Evolutionary conservation across 1,140 invertebrate species (phyloP).

Genomic region (Tetragnatha versicolor): DNA sequence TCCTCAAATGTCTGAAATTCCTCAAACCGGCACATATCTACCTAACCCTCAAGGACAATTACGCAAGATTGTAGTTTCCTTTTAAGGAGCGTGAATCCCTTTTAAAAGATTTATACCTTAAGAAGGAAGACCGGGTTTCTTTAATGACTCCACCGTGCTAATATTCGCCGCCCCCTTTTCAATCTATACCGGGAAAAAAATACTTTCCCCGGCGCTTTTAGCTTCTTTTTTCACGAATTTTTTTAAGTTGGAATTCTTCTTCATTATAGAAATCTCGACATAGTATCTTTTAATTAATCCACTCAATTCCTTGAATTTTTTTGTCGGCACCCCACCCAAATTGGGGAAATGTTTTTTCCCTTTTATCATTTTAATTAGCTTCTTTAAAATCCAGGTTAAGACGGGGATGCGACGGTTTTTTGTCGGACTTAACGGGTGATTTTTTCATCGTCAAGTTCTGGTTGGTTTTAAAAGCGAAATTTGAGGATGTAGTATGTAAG

Average conservation of each 20-base stretch:
- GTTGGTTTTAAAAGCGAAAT: no score
- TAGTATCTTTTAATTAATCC: slow-evolving; percentile 39
- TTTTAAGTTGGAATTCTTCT: no score
- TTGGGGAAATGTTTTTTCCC: slow-evolving; percentile 11
- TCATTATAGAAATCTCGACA: slow-evolving; percentile 7
- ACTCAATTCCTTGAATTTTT: slow-evolving; percentile 4
- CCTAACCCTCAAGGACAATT: no score
- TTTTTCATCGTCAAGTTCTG: no score
- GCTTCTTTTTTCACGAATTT: not conserved
- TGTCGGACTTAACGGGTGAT: no score
- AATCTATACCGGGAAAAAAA: not conserved
- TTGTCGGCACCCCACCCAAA: not conserved
- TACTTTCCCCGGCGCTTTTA: not conserved
- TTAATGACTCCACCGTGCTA: slow-evolving; percentile 11
- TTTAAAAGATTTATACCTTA: no score
- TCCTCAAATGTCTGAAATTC: no score
- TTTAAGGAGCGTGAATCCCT: no score
- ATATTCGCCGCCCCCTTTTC: not conserved
- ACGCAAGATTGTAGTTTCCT: no score
- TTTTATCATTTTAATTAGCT: slow-evolving; percentile 10
- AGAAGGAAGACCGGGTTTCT: not conserved
- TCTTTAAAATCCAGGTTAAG: slow-evolving; percentile 4
- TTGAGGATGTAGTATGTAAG: no score
- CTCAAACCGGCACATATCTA: no score
- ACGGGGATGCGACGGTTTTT: no score